Evolutionary conservation across 2,113 vertebrate species (phyloP), one percentile per base, ranked within the genome.

Genomic region (Galbula dea): DNA sequence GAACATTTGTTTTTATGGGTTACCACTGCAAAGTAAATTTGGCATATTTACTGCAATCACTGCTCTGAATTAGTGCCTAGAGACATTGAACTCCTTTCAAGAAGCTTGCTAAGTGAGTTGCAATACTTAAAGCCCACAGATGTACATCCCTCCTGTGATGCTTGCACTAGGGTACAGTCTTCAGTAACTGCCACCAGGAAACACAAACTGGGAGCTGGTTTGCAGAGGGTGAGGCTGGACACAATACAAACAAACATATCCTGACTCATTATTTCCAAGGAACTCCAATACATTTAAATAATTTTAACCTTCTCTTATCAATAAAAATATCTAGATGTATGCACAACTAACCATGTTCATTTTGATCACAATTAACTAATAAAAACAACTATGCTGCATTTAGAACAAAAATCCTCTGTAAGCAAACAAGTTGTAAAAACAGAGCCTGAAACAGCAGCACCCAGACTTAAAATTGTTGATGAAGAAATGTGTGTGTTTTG

Each of bases 231-330:
- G 79, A 77, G 89, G 93, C 65, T 80, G 75, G 75, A 71, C 72
- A 67, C 75, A 91, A 83, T 45, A 57, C 45, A 86, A 93, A 83
- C 48, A 45, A 94, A 52, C 27, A 36, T 39, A 83, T 58, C 63
- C 43, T 94, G 91, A 95, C 51, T 96, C 91, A 94, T 29, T 67
- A 49, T 91, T 93, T 92, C 94, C 82, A 73, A 71, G 51, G 55
- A 94, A 91, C 48, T 83, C 62, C 16, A 73, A 4, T 15, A 62
- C 20, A 89, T 83, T 92, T 59, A 89, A 59, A 83, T 75, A 0
- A 58, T 58, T 84, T 79, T 43, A 80, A 88, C 30, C 30, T 83
- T 36, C 27, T 21, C 3, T 69, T 91, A 92, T 89, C 89, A 63
- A 36, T 36, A 80, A 73, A 80, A 89, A 17, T 24, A 93, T 74